A percentile compares a stretch with the other conserved stretches of the same genome.
Conservation (phyloP, 1,140 invertebrate genomes). For the Heliconius hermathena region DNA sequence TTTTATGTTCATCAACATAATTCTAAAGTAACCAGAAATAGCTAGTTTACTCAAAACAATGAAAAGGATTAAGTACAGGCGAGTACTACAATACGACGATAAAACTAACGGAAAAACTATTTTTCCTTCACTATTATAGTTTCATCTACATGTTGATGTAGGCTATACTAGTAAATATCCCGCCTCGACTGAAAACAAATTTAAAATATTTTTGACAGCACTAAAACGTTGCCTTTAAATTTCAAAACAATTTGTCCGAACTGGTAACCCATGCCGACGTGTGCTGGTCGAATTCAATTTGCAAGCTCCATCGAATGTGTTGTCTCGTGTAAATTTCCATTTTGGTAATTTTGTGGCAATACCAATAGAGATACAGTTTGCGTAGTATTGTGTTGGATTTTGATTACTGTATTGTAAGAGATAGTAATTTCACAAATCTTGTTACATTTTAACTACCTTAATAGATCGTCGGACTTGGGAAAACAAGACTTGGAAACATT, state of each 20-base stretch:
- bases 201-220: background rate
- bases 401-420: background rate
- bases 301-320: slow-evolving; percentile 14
- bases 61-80: background rate
- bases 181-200: background rate
- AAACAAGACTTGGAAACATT: background rate
- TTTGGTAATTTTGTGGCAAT: slow-evolving; percentile 22
- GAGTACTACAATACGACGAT: background rate
- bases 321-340: slow-evolving; percentile 30
- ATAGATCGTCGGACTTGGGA: background rate
- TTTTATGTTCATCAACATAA: background rate
- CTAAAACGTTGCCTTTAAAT: background rate
- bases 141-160: too few relatives aligned
- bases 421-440: background rate
- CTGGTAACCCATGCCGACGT: slow-evolving; percentile 2
- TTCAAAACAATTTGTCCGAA: background rate
- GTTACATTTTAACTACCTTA: background rate
- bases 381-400: background rate
- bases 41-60: background rate
- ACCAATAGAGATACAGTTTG: background rate
- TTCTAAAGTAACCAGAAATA: background rate
- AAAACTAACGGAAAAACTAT: background rate
- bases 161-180: too few relatives aligned
- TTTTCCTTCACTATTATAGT: background rate
- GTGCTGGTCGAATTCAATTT: slow-evolving; percentile 21